A percentile compares a stretch with the other conserved stretches of the same genome.
Evolutionary conservation across 2,888 invertebrate species (phyloP).

Genomic region (Aleiodes alternator): DNA sequence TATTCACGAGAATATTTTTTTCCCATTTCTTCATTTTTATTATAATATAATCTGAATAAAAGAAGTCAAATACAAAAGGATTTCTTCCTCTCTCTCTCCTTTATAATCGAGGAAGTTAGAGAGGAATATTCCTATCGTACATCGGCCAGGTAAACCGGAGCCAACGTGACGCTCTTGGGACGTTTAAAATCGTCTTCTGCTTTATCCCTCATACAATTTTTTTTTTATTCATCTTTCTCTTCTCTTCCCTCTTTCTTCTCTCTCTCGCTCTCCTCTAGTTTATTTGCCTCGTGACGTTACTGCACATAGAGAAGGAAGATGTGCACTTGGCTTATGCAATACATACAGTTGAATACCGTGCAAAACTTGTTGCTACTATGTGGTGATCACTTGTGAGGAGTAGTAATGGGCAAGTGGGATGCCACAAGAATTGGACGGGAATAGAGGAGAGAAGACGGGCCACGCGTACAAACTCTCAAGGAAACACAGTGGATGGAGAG

Average conservation of each 20-base stretch:
- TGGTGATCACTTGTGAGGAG: constrained; percentile 38
- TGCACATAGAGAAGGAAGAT: constrained; percentile 11
- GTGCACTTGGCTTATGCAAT: constrained; percentile 39
- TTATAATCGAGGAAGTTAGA: constrained; percentile 29
- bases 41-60: too few species aligned
- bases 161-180: constrained; percentile 37
- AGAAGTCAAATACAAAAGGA: constrained; percentile 14
- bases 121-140: constrained; percentile 44
- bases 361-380: constrained; percentile 29
- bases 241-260: too few species aligned
- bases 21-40: neutral
- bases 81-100: too few species aligned
- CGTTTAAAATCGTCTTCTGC: constrained; percentile 26
- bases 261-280: neutral
- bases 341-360: constrained; percentile 6
- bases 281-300: neutral
- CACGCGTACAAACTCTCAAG: constrained; percentile 43
- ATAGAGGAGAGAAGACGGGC: constrained; percentile 45
- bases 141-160: constrained; percentile 42
- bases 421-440: constrained; percentile 41
- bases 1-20: constrained; percentile 1
- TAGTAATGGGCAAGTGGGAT: constrained; percentile 46
- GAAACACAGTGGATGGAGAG: constrained; percentile 48
- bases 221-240: constrained; percentile 25
- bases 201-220: constrained; percentile 44